Evolutionary conservation across 2,797 vertebrate species (phyloP).

Genomic region (Sebastes kiyomatsui): DNA sequence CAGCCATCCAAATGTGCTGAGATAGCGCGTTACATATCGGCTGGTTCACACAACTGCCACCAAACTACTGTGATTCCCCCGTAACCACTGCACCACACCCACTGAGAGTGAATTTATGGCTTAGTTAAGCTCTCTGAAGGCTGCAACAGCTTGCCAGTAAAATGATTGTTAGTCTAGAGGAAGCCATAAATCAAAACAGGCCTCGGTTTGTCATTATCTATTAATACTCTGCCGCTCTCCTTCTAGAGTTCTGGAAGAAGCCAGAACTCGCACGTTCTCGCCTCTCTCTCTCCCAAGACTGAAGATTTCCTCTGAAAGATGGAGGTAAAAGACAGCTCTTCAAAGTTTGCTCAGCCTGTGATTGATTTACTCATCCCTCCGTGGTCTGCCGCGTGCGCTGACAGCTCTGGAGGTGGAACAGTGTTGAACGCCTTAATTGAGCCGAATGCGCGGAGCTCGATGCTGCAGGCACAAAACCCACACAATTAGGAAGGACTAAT

Average conservation of each 20-base stretch:
- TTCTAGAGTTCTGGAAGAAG: slow-evolving; percentile 46
- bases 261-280: slow-evolving; percentile 30
- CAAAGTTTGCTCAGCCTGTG: slow-evolving; percentile 63
- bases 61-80: slow-evolving; percentile 44
- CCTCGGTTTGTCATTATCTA: slow-evolving; percentile 75
- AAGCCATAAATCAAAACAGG: slow-evolving; percentile 80
- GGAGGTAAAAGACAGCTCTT: slow-evolving; percentile 58
- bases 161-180: slow-evolving; percentile 79
- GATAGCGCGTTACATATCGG: slow-evolving; percentile 9
- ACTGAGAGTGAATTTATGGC: slow-evolving; percentile 69
- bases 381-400: slow-evolving; percentile 53
- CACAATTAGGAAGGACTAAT: slow-evolving; percentile 76
- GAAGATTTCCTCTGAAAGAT: slow-evolving; percentile 56
- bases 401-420: slow-evolving; percentile 67
- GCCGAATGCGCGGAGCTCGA: slow-evolving; percentile 55
- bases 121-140: slow-evolving; percentile 75
- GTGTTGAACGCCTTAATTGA: slow-evolving; percentile 70
- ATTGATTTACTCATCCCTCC: slow-evolving; percentile 74
- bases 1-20: slow-evolving; percentile 31
- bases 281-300: slow-evolving; percentile 50
- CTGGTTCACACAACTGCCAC: slow-evolving; percentile 29
- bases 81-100: slow-evolving; percentile 33
- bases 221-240: slow-evolving; percentile 66
- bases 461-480: slow-evolving; percentile 68
- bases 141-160: slow-evolving; percentile 64